These are phyloP conservation scores for Vanessa tameamea DNA, from an alignment of 1,140 invertebrate species.

Conservation along the genomic window DNA sequence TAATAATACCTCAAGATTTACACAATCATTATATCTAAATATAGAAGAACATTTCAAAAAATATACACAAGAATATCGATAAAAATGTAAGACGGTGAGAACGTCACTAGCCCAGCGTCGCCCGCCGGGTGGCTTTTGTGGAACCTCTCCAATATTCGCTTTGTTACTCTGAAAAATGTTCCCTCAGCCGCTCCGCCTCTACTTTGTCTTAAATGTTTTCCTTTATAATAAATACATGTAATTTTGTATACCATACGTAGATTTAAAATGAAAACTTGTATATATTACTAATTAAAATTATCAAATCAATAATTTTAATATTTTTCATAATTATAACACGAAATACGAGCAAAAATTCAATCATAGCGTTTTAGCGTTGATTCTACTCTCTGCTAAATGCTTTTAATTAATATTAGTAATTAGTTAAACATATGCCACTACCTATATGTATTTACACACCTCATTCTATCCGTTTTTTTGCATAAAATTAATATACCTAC, in stretches of 20 bases:
- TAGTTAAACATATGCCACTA: too few relatives aligned
- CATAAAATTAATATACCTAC: too few relatives aligned
- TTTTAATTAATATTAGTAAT: too few relatives aligned
- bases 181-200: constrained; percentile 52
- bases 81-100: constrained; percentile 37
- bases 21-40: neutral
- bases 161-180: constrained; percentile 77
- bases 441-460: too few relatives aligned
- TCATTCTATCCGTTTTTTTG: too few relatives aligned
- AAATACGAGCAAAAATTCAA: too few relatives aligned
- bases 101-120: constrained; percentile 47
- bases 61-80: constrained; percentile 34
- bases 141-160: constrained; percentile 78
- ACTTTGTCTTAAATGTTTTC: constrained; percentile 68
- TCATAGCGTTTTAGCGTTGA: too few relatives aligned
- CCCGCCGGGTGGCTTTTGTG: constrained; percentile 72
- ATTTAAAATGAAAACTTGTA: neutral
- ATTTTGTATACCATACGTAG: constrained; percentile 20
- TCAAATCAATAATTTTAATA: too few relatives aligned
- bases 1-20: neutral
- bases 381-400: too few relatives aligned
- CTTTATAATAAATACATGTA: constrained; percentile 65
- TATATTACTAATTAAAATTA: neutral
- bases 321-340: too few relatives aligned
- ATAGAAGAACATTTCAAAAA: neutral